A percentile compares a stretch with the other conserved stretches of the same genome.
These are phyloP conservation scores for Hemibates koningsi DNA, from an alignment of 2,113 vertebrate species.

Conservation along the genomic window DNA sequence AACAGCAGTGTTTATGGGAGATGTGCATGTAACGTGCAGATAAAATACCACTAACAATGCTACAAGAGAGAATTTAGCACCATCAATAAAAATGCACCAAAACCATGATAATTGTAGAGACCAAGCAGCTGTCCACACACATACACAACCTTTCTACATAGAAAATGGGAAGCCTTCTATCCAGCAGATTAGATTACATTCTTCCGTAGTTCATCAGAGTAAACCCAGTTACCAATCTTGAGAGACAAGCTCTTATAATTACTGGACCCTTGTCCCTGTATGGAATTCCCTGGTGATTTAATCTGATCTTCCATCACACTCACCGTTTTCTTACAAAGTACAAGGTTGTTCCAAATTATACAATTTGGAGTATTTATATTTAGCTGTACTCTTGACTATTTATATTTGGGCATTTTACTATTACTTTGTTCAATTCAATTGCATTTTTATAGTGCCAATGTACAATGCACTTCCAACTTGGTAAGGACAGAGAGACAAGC, in stretches of 20 bases:
- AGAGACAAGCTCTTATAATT: slow-evolving; percentile 41
- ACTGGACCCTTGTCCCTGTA: slow-evolving; percentile 13
- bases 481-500: slow-evolving; percentile 7
- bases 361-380: neutral
- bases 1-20: neutral
- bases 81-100: neutral
- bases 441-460: neutral
- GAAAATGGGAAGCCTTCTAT: slow-evolving; percentile 7
- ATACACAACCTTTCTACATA: neutral
- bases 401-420: neutral
- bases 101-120: neutral
- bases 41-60: neutral
- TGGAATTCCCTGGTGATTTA: slow-evolving; percentile 41
- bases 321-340: neutral
- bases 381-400: neutral
- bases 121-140: neutral
- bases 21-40: neutral
- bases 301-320: slow-evolving; percentile 24
- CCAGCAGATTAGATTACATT: slow-evolving; percentile 54
- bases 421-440: neutral
- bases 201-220: slow-evolving; percentile 43
- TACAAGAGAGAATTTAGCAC: neutral
- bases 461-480: neutral
- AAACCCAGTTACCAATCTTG: slow-evolving; percentile 51
- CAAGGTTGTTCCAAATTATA: slow-evolving; percentile 27